Base-by-base conservation (phyloP, 2,113 vertebrate genomes). In the Petaurus breviceps region DNA sequence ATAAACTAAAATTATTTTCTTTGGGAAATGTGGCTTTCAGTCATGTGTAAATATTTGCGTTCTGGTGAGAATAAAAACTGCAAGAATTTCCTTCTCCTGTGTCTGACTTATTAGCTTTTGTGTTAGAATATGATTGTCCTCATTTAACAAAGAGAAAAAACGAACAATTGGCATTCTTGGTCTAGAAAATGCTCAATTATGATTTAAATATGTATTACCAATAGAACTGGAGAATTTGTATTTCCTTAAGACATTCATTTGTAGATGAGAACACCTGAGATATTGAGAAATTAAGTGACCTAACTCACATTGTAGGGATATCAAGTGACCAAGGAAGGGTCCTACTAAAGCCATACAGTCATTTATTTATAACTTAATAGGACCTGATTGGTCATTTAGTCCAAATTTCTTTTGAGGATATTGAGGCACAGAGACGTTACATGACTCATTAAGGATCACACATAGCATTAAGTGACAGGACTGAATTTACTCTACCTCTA, bases 1-100 rank as follows among this genome's bases (percentile, higher is more conserved):
- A 68, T 14, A 1, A 6, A 57, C 91, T 47, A 51, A 91, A 98
- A 92, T 37, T 12, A 92, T 94, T 91, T 95, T 16, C 52, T 93
- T 31, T n/a, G 28, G 50, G 89, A 90, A 49, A 8, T 3, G 46
- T 92, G 22, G 37, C 25, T 90, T 37, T 95, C 28, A 2, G 68
- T 93, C 50, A 10, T 37, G 22, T 49, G 95, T 28, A 95, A 93
- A 52, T 77, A 51, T 47, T 2, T n/a, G 0, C 0, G 8, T 12
- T 43, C 6, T 53, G 0, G 2, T 57, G n/a, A 96, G 16, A 94
- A 1, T 54, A 90, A 23, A 46, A 25, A 6, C 3, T 68, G 14
- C 26, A 26, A 25, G 8, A 3, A 3, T 31, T 24, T 28, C 11
- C 9, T 22, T 89, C 3, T 46, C 52, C 47, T 91, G 0, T 50